phyloP scores from a whole-genome alignment of 2,797 vertebrate genomes.

The Falco columbarius region DNA sequence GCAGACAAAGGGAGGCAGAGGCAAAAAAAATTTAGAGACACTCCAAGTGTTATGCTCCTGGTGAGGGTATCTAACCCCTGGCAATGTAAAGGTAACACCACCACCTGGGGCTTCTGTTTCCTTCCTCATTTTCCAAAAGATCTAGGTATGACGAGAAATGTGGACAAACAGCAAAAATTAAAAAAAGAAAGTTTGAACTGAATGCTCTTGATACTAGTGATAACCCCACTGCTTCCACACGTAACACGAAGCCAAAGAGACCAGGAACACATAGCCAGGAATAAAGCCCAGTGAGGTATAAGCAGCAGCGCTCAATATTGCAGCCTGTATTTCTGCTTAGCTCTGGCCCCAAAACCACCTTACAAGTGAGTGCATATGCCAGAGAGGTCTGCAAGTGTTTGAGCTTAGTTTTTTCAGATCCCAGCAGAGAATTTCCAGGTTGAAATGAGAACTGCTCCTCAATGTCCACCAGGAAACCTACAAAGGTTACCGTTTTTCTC shows the following conservation, averaged over 20 bases:
- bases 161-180: neutral
- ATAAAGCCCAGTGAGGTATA: neutral
- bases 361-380: fast-evolving
- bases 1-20: neutral
- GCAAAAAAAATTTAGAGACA: neutral
- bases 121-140: neutral
- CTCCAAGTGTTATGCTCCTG: neutral
- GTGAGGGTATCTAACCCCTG: neutral
- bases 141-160: neutral
- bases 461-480: neutral
- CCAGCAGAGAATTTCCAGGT: conserved; percentile 22
- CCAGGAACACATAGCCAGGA: neutral
- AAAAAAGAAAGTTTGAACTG: neutral
- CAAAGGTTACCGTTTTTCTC: neutral
- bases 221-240: neutral
- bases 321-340: neutral
- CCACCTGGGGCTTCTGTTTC: neutral
- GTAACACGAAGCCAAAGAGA: neutral
- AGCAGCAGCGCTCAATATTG: neutral
- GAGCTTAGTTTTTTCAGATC: neutral
- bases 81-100: neutral
- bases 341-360: neutral
- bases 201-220: neutral
- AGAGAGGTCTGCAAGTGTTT: neutral
- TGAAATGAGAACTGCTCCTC: neutral